Percentiles rank a stretch among this genome's conserved stretches.
Conservation (phyloP, 2,797 vertebrate genomes). For the Amblyopsis hoosieri region DNA sequence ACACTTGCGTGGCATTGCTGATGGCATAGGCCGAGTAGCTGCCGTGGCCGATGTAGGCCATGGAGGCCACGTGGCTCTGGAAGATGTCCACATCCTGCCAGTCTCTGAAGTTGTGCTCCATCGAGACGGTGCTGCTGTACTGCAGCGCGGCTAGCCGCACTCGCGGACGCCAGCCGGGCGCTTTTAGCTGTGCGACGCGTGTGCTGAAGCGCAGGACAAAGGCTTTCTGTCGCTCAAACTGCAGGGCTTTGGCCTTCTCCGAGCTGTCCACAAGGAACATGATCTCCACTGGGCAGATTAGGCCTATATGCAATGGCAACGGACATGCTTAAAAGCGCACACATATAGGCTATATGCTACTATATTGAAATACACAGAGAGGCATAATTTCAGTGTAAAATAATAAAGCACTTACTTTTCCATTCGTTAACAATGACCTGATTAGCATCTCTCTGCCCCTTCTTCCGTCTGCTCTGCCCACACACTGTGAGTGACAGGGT, state of each 20-base stretch:
- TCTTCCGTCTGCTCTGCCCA: conserved; percentile 77
- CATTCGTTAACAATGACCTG: conserved; percentile 55
- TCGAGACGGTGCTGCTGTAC: conserved; percentile 85
- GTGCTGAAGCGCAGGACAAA: conserved; percentile 80
- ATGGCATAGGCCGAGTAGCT: conserved; percentile 87
- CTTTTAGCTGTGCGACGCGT: conserved; percentile 73
- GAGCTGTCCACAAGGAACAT: conserved; percentile 90
- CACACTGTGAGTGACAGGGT: conserved; percentile 40
- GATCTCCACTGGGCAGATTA: conserved; percentile 75
- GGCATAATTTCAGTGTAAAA: not conserved
- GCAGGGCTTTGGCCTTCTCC: conserved; percentile 79
- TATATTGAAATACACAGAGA: too few relatives aligned
- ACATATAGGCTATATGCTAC: too few relatives aligned
- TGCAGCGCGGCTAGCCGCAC: conserved; percentile 83
- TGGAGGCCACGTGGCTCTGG: conserved; percentile 75
- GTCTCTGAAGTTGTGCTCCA: conserved; percentile 84
- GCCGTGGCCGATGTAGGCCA: conserved; percentile 86
- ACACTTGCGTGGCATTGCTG: conserved; percentile 83
- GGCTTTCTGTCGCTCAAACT: conserved; percentile 83
- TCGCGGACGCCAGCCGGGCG: conserved; percentile 65
- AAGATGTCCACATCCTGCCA: conserved; percentile 87
- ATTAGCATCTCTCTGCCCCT: conserved; percentile 72
- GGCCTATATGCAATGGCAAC: conserved; percentile 49
- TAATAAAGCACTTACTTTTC: conserved; percentile 73
- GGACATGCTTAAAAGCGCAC: too few relatives aligned